Evolutionary conservation across 2,113 vertebrate genomes (phyloP).

Genomic region (Takifugu flavidus): DNA sequence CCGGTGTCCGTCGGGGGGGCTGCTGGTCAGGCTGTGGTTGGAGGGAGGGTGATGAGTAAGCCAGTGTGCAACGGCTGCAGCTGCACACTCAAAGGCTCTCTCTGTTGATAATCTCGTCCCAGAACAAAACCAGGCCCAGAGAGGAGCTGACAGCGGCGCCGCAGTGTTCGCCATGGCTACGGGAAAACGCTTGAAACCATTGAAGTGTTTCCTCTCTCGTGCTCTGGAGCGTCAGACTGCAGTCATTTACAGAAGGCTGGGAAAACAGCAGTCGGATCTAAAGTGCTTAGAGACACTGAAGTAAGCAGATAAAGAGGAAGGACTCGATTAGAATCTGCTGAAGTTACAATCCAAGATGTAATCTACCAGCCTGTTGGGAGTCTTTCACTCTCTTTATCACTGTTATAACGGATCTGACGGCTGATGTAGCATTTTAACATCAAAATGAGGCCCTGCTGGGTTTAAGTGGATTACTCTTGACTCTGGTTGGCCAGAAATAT

Average conservation of each 20-base stretch:
- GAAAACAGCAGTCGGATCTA: background rate
- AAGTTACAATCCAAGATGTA: too few relatives aligned
- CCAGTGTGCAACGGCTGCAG: conserved; percentile 49
- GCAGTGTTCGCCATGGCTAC: conserved; percentile 41
- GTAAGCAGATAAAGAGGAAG: background rate
- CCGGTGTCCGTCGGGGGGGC: background rate
- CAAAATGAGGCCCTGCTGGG: too few relatives aligned
- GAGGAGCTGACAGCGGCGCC: conserved; percentile 13
- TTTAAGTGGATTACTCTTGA: too few relatives aligned
- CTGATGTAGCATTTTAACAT: too few relatives aligned
- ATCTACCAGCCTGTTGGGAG: too few relatives aligned
- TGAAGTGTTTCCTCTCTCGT: conserved; percentile 11
- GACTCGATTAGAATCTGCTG: too few relatives aligned
- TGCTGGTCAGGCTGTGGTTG: conserved; percentile 18
- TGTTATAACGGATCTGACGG: too few relatives aligned
- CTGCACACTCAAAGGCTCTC: conserved; percentile 66
- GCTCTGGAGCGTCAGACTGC: background rate
- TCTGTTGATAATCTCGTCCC: conserved; percentile 44
- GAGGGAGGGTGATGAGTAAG: conserved; percentile 22
- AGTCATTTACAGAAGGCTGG: background rate
- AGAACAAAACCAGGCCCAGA: conserved; percentile 19
- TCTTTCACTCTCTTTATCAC: too few relatives aligned
- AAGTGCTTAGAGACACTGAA: background rate
- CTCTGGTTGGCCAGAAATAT: too few relatives aligned
- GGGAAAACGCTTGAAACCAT: conserved; percentile 29